Base-by-base conservation (phyloP, 1,140 invertebrate species). In the Diachasmimorpha longicaudata region DNA sequence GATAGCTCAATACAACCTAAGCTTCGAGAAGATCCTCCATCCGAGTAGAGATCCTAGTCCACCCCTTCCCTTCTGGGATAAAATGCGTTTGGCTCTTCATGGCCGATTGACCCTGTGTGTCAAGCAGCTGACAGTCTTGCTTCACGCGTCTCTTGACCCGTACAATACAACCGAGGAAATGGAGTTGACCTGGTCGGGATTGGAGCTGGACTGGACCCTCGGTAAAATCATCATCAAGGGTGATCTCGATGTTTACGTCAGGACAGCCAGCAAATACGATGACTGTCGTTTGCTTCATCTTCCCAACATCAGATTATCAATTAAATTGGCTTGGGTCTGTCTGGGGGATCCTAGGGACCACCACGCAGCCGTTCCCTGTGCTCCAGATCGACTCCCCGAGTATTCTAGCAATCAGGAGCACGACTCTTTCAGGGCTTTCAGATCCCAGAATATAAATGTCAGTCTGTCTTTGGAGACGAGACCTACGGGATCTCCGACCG, bases 91-190 rank as follows among this genome's bases (percentile, higher is more conserved):
- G 0, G 89, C 99, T 13, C 91, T 98, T 79, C 98, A 99, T 85
- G 98, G 98, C 0, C 91, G 97, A 14, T 88, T 99, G 21, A 98
- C 96, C 0, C 92, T 97, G 80, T 94, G 95, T 72, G 94, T 96
- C 10, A 92, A 94, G 81, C 94, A 96, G 81, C 91, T 99, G 77
- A 97, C 96, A 1, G 93, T 98, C 16, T 89, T 97, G 44, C 85
- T 99, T 80, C 97, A 99, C 86, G 97, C 97, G 2, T 98, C 97
- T 0, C 90, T 98, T 5, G 97, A 99, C 91, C 98, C 98, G 0
- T 99, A 99, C 85, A 99, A 99, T 85, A 98, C 96, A 0, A 99
- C 98, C 0, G 98, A 99, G 87, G 95, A 99, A 88, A 99, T 99
- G 96, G 98, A 99, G 87, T 90, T 99, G 19, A 96, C 96, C 0